phyloP scores from a whole-genome alignment of 2,113 vertebrate species.

The Oncorhynchus keta region DNA sequence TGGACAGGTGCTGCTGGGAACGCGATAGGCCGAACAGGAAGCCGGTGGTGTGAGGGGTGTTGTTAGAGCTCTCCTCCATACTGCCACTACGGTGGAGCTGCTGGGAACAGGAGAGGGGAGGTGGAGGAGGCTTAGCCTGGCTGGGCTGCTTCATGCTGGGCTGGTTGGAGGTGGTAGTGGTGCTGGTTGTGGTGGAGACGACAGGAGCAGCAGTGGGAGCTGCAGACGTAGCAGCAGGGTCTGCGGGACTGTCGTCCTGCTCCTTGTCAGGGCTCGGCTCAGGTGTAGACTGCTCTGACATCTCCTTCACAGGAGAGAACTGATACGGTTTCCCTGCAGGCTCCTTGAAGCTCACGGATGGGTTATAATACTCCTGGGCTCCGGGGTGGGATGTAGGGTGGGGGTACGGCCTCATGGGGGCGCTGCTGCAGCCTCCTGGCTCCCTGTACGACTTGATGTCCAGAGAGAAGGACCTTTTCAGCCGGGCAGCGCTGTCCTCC shows the following conservation, averaged over 20 bases:
- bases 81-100: constrained; percentile 86
- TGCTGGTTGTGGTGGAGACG: constrained; percentile 20
- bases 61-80: constrained; percentile 77
- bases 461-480: constrained; percentile 92
- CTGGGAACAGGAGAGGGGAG: constrained; percentile 52
- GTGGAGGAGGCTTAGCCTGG: constrained; percentile 32
- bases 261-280: constrained; percentile 85
- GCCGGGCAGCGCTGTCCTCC: constrained; percentile 79
- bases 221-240: not conserved
- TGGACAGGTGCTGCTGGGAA: constrained; percentile 86
- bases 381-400: constrained; percentile 31
- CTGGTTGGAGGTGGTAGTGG: constrained; percentile 55
- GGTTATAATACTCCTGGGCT: no score
- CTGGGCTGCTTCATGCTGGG: constrained; percentile 59
- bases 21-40: constrained; percentile 84
- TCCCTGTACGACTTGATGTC: constrained; percentile 86
- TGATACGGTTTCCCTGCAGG: constrained; percentile 83
- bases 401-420: constrained; percentile 60
- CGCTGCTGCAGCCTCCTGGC: constrained; percentile 21
- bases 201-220: constrained; percentile 9
- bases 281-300: constrained; percentile 86
- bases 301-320: constrained; percentile 91
- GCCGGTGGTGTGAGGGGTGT: constrained; percentile 51
- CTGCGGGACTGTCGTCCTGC: constrained; percentile 49
- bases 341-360: constrained; percentile 68